Conservation (phyloP, 2,113 vertebrate species). For the Stigmatopora nigra region DNA sequence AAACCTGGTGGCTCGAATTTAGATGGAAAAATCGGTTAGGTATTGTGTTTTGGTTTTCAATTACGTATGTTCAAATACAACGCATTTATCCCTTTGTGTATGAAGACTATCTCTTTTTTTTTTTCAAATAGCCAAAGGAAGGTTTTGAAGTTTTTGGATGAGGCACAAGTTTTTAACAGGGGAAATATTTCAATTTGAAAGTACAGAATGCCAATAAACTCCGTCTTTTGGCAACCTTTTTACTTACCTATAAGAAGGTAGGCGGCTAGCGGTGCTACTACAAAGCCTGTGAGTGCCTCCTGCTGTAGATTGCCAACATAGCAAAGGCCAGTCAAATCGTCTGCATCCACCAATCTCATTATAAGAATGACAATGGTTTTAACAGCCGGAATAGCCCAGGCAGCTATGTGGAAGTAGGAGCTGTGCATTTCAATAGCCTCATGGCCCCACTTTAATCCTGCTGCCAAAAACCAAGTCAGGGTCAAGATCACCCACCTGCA, state of each 20-base stretch:
- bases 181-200: too few species aligned
- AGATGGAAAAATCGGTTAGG: too few species aligned
- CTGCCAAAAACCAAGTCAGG: conserved; percentile 96
- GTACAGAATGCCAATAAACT: not conserved
- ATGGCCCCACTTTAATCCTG: conserved; percentile 96
- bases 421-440: conserved; percentile 99
- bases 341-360: conserved; percentile 93
- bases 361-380: conserved; percentile 98
- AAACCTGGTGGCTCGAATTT: too few species aligned
- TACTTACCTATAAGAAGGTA: conserved; percentile 84
- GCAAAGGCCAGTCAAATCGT: conserved; percentile 90
- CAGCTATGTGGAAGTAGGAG: conserved; percentile 97
- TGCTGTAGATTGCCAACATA: conserved; percentile 94
- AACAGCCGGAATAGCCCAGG: conserved; percentile 94
- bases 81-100: too few species aligned
- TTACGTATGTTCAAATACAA: too few species aligned
- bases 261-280: conserved; percentile 91
- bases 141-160: too few species aligned
- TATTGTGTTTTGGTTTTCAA: too few species aligned
- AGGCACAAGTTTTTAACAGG: too few species aligned
- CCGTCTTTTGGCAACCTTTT: not conserved
- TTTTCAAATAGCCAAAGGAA: too few species aligned
- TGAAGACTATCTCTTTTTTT: too few species aligned
- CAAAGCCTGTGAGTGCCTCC: conserved; percentile 91
- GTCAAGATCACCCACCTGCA: conserved; percentile 96